phyloP scores from a whole-genome alignment of 2,113 vertebrate species.

The Machaerirhynchus nigripectus region DNA sequence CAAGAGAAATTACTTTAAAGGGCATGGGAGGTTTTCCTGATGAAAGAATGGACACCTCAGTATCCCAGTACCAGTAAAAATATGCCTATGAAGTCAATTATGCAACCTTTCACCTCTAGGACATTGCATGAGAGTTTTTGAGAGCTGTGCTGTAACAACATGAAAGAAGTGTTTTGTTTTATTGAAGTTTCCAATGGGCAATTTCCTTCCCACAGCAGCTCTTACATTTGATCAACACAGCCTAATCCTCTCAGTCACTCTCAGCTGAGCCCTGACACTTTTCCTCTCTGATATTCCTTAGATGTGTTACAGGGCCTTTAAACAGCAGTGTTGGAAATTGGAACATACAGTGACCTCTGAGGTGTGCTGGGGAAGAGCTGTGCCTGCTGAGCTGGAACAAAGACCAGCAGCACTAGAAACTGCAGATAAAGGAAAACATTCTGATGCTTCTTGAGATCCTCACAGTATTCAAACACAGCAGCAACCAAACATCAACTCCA shows the following conservation, averaged over 20 bases:
- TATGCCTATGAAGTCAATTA: not conserved
- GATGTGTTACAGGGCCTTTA: not conserved
- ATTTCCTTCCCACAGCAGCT: not conserved
- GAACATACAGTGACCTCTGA: not conserved
- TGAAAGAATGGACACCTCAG: not conserved
- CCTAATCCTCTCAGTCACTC: not conserved
- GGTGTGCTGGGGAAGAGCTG: not conserved
- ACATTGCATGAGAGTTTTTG: not conserved
- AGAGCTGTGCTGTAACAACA: not conserved
- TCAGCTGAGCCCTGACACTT: not conserved
- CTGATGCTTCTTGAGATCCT: not conserved
- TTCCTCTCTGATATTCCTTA: not conserved
- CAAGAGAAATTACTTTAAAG: not conserved
- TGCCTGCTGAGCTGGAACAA: not conserved
- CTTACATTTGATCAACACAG: too few species aligned
- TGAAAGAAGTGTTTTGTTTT: not conserved
- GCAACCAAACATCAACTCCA: not conserved
- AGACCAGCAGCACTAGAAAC: not conserved
- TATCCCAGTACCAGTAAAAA: not conserved
- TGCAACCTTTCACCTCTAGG: not conserved
- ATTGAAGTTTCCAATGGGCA: not conserved
- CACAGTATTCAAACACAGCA: not conserved
- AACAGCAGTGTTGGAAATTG: not conserved
- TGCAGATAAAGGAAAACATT: not conserved
- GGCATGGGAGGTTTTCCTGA: not conserved